Conservation (phyloP, 2,888 invertebrate genomes). For the Thelaira solivaga region DNA sequence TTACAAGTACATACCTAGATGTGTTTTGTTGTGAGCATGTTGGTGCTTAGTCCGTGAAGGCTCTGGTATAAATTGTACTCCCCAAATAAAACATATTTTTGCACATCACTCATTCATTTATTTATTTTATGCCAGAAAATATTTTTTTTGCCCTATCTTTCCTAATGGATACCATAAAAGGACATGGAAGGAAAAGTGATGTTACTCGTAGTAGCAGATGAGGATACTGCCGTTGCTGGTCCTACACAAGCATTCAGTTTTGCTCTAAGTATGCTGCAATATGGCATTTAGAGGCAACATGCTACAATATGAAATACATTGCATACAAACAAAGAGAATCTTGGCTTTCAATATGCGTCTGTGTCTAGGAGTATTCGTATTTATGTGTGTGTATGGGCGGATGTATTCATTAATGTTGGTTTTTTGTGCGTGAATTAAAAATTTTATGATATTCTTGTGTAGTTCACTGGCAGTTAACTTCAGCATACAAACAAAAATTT, state of each 20-base stretch:
- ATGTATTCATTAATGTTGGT: neutral
- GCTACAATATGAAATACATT: slow-evolving; percentile 7
- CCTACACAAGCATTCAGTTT: neutral
- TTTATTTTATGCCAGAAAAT: slow-evolving; percentile 5
- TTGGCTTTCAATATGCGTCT: neutral
- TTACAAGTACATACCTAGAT: no score
- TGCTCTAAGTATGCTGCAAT: neutral
- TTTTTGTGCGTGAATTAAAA: neutral
- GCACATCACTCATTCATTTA: slow-evolving; percentile 14
- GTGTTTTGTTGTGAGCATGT: neutral
- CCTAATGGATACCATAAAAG: slow-evolving; percentile 12
- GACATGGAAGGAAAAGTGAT: slow-evolving; percentile 9
- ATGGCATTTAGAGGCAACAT: slow-evolving; percentile 14
- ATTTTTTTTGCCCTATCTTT: neutral
- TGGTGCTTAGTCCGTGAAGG: neutral
- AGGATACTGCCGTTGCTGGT: slow-evolving; percentile 16
- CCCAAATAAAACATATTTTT: slow-evolving; percentile 38
- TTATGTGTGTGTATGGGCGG: neutral
- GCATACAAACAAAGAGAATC: no score
- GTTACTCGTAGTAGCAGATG: slow-evolving; percentile 32
- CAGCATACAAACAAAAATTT: neutral
- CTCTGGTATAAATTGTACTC: slow-evolving; percentile 9
- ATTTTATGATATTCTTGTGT: slow-evolving; percentile 11
- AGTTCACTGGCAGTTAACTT: slow-evolving; percentile 17
- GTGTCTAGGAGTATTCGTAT: no score